phyloP scores from a whole-genome alignment of 2,888 invertebrate species.

The Ormyrus rosae region DNA sequence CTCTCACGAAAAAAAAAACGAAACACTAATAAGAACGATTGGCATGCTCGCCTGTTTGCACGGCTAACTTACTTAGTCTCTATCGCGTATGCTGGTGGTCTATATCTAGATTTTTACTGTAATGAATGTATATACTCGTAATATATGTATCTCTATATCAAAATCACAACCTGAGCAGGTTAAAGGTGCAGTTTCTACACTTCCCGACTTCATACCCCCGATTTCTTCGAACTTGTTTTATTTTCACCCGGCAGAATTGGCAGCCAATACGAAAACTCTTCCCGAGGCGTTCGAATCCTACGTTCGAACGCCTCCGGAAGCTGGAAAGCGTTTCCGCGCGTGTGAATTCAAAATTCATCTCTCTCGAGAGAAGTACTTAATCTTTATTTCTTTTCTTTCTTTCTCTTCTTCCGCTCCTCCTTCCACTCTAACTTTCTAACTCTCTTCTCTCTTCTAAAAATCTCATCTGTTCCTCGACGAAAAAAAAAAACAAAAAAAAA shows the following conservation, averaged over 20 bases:
- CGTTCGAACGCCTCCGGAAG: conserved; percentile 41
- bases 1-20: conserved; percentile 10
- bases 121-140: conserved; percentile 38
- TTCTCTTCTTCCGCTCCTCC: conserved; percentile 19
- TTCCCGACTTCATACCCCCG: conserved; percentile 39
- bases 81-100: conserved; percentile 58
- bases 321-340: background rate
- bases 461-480: background rate
- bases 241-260: background rate
- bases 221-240: conserved; percentile 37
- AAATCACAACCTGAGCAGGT: conserved; percentile 53
- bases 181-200: conserved; percentile 58
- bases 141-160: conserved; percentile 30
- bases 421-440: conserved; percentile 3
- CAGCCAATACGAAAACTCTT: background rate
- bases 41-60: conserved; percentile 35
- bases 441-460: background rate
- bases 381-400: conserved; percentile 62
- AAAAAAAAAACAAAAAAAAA: background rate
- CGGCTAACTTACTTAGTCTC: conserved; percentile 47
- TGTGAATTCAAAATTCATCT: background rate
- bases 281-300: conserved; percentile 34
- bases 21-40: background rate
- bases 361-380: conserved; percentile 38
- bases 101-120: conserved; percentile 37